Evolutionary conservation across 2,113 vertebrate genomes (phyloP).

Genomic region (Rousettus leschenaultii): DNA sequence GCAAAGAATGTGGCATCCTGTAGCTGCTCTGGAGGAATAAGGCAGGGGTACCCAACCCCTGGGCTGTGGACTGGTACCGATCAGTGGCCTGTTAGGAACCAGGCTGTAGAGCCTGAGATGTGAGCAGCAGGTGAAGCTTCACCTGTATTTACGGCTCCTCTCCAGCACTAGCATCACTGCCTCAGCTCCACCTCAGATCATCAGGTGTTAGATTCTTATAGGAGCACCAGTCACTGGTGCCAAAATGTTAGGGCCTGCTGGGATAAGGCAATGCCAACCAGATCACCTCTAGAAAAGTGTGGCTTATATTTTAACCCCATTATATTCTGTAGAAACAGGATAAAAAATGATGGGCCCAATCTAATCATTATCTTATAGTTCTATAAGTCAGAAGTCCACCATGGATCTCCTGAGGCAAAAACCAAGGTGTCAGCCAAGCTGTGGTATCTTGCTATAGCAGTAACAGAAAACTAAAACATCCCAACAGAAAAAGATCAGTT

Average conservation of each 20-base stretch:
- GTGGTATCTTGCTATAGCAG: neutral
- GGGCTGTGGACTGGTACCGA: too few relatives aligned
- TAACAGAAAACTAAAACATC: neutral
- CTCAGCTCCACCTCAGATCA: too few relatives aligned
- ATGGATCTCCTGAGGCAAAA: neutral
- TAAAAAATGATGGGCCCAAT: neutral
- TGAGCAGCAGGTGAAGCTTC: too few relatives aligned
- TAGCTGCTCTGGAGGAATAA: neutral
- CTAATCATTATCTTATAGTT: neutral
- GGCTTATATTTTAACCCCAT: neutral
- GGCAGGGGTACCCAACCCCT: neutral
- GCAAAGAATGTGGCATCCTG: neutral
- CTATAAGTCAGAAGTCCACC: too few relatives aligned
- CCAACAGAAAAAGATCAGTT: neutral
- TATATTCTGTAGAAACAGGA: neutral
- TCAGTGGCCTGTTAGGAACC: too few relatives aligned
- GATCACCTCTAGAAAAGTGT: neutral
- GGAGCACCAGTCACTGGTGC: too few relatives aligned
- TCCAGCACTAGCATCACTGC: too few relatives aligned
- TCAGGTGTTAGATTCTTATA: too few relatives aligned
- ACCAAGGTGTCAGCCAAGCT: neutral
- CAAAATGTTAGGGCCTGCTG: too few relatives aligned
- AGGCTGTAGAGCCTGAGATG: too few relatives aligned
- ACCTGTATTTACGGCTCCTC: too few relatives aligned
- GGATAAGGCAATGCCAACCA: neutral